Percentiles rank a stretch among this genome's conserved stretches.
phyloP scores from a whole-genome alignment of 2,113 vertebrate genomes.

The Carassius gibelio region DNA sequence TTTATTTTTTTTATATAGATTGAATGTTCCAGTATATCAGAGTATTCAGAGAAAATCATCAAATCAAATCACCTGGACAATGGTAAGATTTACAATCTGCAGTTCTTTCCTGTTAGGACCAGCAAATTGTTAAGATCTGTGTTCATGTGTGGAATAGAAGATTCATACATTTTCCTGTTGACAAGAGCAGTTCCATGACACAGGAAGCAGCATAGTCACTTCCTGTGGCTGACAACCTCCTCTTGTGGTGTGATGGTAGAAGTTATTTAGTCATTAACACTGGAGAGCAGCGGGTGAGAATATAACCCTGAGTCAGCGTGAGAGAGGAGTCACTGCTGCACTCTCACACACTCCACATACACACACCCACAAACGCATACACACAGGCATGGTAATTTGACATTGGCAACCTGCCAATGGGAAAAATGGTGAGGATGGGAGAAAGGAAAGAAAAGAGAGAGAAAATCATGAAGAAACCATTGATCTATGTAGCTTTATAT shows the following conservation, averaged over 20 bases:
- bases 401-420: conserved; percentile 58
- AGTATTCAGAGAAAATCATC: conserved; percentile 99
- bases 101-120: background rate
- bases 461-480: no score
- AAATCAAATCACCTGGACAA: conserved; percentile 96
- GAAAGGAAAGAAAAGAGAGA: no score
- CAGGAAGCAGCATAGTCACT: conserved; percentile 39
- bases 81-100: conserved; percentile 77
- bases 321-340: conserved; percentile 36
- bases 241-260: conserved; percentile 37
- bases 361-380: conserved; percentile 8
- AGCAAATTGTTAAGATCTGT: background rate
- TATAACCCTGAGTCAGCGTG: conserved; percentile 27
- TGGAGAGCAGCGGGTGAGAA: conserved; percentile 12
- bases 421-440: background rate
- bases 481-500: no score
- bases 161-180: conserved; percentile 27
- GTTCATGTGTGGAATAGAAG: background rate
- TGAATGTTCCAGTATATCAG: conserved; percentile 97
- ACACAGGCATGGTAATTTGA: background rate
- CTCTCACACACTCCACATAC: no score
- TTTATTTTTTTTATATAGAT: conserved; percentile 82
- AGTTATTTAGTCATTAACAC: conserved; percentile 45
- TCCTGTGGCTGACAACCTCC: conserved; percentile 30
- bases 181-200: conserved; percentile 15